Conservation (phyloP, 2,888 invertebrate genomes). For the Ischnus inquisitorius region DNA sequence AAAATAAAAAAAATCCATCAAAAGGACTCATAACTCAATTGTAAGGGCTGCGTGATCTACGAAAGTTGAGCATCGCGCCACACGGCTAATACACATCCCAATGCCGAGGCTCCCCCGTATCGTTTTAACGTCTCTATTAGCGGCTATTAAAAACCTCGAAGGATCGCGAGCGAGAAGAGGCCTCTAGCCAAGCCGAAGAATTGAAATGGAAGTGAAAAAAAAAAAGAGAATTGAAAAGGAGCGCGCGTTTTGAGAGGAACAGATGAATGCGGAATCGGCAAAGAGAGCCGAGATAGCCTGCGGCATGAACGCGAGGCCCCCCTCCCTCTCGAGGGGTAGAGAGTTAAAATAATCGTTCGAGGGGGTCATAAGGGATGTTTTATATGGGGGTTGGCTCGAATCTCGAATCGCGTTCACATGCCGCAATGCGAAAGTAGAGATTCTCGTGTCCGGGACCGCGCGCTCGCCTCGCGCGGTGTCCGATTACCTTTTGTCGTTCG, state of each 20-base stretch:
- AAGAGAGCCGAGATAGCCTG: constrained; percentile 30
- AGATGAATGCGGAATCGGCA: constrained; percentile 58
- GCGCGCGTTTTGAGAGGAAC: constrained; percentile 56
- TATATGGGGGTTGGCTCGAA: constrained; percentile 37
- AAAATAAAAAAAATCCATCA: neutral
- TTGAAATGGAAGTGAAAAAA: constrained; percentile 39
- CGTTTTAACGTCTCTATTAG: constrained; percentile 86
- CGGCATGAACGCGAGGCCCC: constrained; percentile 12
- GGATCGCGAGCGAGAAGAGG: constrained; percentile 65
- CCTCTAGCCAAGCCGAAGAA: constrained; percentile 58
- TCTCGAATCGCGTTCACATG: constrained; percentile 52
- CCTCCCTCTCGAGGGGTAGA: constrained; percentile 12
- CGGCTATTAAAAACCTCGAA: constrained; percentile 83
- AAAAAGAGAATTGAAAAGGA: constrained; percentile 65
- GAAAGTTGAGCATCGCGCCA: constrained; percentile 81
- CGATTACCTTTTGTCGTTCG: constrained; percentile 84
- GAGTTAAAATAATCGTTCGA: constrained; percentile 53
- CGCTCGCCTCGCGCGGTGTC: constrained; percentile 76
- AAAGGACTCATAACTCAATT: neutral
- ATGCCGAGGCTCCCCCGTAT: constrained; percentile 80
- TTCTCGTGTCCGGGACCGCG: constrained; percentile 44
- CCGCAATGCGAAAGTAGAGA: constrained; percentile 59
- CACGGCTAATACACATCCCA: constrained; percentile 38
- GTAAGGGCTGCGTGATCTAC: neutral
- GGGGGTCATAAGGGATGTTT: constrained; percentile 63